Evolutionary conservation across 2,888 invertebrate genomes (phyloP).

Genomic region (Hypomecis punctinalis): DNA sequence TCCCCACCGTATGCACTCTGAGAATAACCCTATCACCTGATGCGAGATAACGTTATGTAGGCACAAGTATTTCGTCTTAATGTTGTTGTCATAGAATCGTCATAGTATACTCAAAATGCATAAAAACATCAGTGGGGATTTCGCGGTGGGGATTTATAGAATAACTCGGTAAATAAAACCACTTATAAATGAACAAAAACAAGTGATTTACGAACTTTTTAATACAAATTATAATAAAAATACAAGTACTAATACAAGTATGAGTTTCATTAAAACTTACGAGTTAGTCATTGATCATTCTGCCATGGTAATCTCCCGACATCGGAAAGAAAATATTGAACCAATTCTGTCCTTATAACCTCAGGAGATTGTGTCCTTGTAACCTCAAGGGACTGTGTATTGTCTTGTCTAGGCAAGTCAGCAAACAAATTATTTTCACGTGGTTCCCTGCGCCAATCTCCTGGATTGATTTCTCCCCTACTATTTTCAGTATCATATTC

Average conservation of each 20-base stretch:
- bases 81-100: slow-evolving; percentile 37
- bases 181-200: slow-evolving; percentile 33
- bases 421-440: slow-evolving; percentile 30
- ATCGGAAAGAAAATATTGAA: slow-evolving; percentile 37
- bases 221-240: slow-evolving; percentile 30
- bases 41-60: slow-evolving; percentile 35
- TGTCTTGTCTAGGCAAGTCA: slow-evolving; percentile 31
- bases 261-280: slow-evolving; percentile 10
- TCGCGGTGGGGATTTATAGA: slow-evolving; percentile 30
- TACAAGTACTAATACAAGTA: slow-evolving; percentile 29
- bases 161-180: slow-evolving; percentile 35
- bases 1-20: slow-evolving; percentile 32
- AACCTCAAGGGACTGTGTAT: slow-evolving; percentile 25
- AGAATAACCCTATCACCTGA: slow-evolving; percentile 35
- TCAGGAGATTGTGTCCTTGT: slow-evolving; percentile 28
- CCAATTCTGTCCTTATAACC: slow-evolving; percentile 35
- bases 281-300: slow-evolving; percentile 32
- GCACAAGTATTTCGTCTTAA: slow-evolving; percentile 35
- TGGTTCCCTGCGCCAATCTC: slow-evolving; percentile 30
- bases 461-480: slow-evolving; percentile 33
- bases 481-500: slow-evolving; percentile 24
- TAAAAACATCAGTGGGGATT: slow-evolving; percentile 36
- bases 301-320: slow-evolving; percentile 38
- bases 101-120: slow-evolving; percentile 37
- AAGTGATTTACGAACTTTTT: slow-evolving; percentile 33